A percentile compares a stretch with the other conserved stretches of the same genome.
These are phyloP conservation scores for Oncorhynchus gorbuscha DNA, from an alignment of 2,113 vertebrate genomes.

Conservation along the genomic window DNA sequence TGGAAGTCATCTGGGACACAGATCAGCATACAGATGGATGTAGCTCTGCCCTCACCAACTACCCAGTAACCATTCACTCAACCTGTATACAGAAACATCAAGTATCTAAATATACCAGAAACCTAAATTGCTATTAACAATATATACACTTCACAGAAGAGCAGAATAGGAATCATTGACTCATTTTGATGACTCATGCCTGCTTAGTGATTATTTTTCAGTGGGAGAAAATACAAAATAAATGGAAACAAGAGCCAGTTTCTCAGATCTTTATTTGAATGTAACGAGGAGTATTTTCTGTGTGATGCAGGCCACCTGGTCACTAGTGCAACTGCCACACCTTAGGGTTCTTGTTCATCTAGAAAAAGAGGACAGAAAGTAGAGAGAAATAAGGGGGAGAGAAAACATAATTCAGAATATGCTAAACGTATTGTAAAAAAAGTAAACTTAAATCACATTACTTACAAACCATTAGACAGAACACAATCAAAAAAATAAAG, in stretches of 20 bases:
- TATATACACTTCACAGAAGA: not conserved
- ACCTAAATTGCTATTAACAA: not conserved
- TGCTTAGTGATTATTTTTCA: not conserved
- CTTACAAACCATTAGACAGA: not conserved
- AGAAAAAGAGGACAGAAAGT: not conserved
- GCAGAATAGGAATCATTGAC: not conserved
- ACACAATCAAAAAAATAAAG: not conserved
- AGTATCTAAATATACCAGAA: not conserved
- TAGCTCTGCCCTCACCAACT: not conserved
- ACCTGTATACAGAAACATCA: too few relatives aligned
- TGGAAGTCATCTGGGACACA: conserved; percentile 57
- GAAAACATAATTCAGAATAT: not conserved
- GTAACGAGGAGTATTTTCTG: conserved; percentile 25
- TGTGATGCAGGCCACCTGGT: conserved; percentile 36
- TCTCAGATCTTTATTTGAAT: conserved; percentile 51
- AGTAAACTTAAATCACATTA: not conserved
- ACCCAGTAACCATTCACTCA: too few relatives aligned
- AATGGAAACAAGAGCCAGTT: conserved; percentile 20
- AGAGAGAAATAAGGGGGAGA: not conserved
- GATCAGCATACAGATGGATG: not conserved
- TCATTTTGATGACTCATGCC: not conserved
- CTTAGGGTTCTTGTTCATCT: conserved; percentile 64
- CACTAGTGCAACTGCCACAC: conserved; percentile 9
- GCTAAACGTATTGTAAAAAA: not conserved
- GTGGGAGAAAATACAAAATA: not conserved